phyloP scores from a whole-genome alignment of 2,113 vertebrate genomes.

The Seriola dumerili region DNA sequence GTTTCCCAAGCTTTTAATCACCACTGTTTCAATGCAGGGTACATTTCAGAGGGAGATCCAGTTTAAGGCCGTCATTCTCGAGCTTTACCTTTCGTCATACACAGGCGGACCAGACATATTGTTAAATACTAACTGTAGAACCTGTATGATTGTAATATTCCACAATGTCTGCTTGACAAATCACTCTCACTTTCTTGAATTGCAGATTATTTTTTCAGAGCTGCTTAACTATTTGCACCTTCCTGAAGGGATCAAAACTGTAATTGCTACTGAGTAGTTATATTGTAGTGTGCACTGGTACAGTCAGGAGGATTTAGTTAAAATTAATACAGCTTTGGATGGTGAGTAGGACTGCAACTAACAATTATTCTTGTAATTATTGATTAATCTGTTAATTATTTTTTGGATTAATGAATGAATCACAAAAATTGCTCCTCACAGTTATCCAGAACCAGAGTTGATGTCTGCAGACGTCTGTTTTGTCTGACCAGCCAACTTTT shows the following conservation, averaged over 20 bases:
- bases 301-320: not conserved
- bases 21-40: conserved; percentile 1
- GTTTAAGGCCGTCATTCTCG: conserved; percentile 20
- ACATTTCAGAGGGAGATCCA: conserved; percentile 28
- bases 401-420: too few relatives aligned
- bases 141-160: not conserved
- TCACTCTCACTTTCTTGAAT: not conserved
- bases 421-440: too few relatives aligned
- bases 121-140: not conserved
- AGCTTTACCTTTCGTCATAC: conserved; percentile 13
- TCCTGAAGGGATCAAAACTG: not conserved
- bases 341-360: too few relatives aligned
- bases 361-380: not conserved
- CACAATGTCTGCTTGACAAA: not conserved
- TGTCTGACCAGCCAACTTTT: too few relatives aligned
- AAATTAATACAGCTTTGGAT: not conserved
- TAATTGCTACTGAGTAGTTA: not conserved
- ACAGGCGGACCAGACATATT: not conserved
- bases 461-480: too few relatives aligned
- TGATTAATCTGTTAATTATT: not conserved
- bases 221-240: not conserved
- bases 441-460: too few relatives aligned
- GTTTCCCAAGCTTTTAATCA: conserved; percentile 35
- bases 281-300: not conserved
- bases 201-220: not conserved